Evolutionary conservation across 1,140 invertebrate genomes (phyloP).

Genomic region (Littorina saxatilis): DNA sequence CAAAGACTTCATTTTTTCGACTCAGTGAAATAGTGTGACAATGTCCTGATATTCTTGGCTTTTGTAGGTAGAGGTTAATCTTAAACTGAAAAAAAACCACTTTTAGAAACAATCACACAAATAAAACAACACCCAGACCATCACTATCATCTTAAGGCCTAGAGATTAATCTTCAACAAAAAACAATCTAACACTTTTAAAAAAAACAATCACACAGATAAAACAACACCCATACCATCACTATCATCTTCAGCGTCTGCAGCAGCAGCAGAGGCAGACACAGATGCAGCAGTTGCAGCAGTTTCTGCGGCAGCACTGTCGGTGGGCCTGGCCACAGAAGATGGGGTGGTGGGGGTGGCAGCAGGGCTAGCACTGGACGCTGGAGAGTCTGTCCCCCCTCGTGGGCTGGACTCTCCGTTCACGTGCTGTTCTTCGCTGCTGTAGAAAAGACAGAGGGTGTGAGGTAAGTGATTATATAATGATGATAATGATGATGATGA

Average conservation of each 20-base stretch:
- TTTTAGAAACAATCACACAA: no score
- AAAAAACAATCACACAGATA: no score
- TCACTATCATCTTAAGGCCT: not conserved
- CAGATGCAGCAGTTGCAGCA: not conserved
- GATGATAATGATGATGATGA: not conserved
- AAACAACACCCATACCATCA: not conserved
- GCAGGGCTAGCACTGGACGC: not conserved
- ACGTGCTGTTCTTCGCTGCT: constrained; percentile 26
- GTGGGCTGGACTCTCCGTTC: constrained; percentile 31
- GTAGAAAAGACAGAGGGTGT: not conserved
- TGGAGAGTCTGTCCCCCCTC: not conserved
- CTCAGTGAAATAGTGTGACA: no score
- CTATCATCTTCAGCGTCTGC: not conserved
- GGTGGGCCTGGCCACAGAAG: not conserved
- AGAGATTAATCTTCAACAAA: no score
- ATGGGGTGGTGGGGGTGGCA: constrained; percentile 17
- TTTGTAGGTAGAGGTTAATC: no score
- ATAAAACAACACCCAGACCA: no score
- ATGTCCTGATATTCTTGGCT: no score
- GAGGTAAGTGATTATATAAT: not conserved
- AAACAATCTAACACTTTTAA: no score
- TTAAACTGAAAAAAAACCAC: no score
- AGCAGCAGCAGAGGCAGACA: not conserved
- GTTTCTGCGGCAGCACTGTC: not conserved
- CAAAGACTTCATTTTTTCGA: no score